Evolutionary conservation across 2,797 vertebrate species (phyloP).

Genomic region (Galago senegalensis): DNA sequence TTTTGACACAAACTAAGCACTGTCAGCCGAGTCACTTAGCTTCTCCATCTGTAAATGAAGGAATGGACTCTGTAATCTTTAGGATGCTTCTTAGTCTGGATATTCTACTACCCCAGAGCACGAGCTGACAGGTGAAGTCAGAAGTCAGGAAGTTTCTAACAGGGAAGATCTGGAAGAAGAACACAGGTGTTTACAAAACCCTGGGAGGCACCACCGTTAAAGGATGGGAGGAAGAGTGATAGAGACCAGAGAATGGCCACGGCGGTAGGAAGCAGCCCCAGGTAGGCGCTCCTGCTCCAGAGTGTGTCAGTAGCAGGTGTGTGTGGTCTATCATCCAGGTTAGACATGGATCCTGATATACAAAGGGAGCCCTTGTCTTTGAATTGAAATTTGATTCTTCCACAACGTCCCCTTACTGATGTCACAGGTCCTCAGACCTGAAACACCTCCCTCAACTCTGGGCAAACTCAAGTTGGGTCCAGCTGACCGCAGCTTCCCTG

Average conservation of each 20-base stretch:
- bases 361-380: background rate
- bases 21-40: background rate
- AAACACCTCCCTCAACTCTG: background rate
- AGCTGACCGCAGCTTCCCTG: background rate
- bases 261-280: background rate
- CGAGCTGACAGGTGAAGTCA: background rate
- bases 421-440: background rate
- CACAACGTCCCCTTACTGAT: background rate
- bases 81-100: background rate
- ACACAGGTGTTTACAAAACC: background rate
- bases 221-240: background rate
- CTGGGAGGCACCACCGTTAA: background rate
- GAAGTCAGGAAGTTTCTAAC: background rate
- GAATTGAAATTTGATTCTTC: background rate
- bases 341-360: background rate
- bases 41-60: too few species aligned
- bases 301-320: background rate
- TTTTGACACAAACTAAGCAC: too few species aligned
- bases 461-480: background rate
- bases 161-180: background rate
- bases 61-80: fast-evolving
- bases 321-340: background rate
- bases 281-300: too few species aligned
- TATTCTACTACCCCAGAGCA: too few species aligned
- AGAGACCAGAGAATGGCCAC: too few species aligned